These are phyloP conservation scores for Plectropomus leopardus DNA, from an alignment of 2,113 vertebrate species.

Conservation along the genomic window DNA sequence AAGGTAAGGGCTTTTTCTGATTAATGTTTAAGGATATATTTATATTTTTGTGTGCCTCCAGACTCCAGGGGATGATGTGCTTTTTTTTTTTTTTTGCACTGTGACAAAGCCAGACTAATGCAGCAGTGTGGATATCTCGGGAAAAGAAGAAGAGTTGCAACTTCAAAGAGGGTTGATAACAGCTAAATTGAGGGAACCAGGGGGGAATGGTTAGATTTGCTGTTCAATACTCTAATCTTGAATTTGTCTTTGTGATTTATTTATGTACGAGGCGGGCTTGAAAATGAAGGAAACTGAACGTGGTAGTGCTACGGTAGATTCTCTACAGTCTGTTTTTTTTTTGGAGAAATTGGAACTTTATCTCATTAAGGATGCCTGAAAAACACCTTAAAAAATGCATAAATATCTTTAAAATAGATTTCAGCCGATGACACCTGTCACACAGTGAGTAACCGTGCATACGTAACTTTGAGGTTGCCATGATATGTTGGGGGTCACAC, in stretches of 20 bases:
- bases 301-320: not conserved
- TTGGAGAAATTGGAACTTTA: slow-evolving; percentile 5
- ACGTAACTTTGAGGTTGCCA: slow-evolving; percentile 22
- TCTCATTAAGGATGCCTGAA: not conserved
- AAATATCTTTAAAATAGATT: too few species aligned
- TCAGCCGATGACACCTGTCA: slow-evolving; percentile 49
- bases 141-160: slow-evolving; percentile 65
- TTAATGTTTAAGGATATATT: slow-evolving; percentile 39
- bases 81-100: slow-evolving; percentile 21
- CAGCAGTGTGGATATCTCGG: slow-evolving; percentile 34
- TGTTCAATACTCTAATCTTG: not conserved
- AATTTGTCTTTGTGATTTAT: not conserved
- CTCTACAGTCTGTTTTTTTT: not conserved
- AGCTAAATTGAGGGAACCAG: not conserved
- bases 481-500: not conserved
- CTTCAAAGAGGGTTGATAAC: slow-evolving; percentile 56
- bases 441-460: not conserved
- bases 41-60: slow-evolving; percentile 39
- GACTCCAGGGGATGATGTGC: slow-evolving; percentile 50
- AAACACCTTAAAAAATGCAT: not conserved
- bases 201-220: not conserved
- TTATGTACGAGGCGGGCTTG: not conserved
- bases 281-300: slow-evolving; percentile 1
- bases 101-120: slow-evolving; percentile 58
- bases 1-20: slow-evolving; percentile 68